A percentile compares a stretch with the other conserved stretches of the same genome.
Evolutionary conservation across 2,113 vertebrate species (phyloP).

Genomic region (Pituophis catenifer): DNA sequence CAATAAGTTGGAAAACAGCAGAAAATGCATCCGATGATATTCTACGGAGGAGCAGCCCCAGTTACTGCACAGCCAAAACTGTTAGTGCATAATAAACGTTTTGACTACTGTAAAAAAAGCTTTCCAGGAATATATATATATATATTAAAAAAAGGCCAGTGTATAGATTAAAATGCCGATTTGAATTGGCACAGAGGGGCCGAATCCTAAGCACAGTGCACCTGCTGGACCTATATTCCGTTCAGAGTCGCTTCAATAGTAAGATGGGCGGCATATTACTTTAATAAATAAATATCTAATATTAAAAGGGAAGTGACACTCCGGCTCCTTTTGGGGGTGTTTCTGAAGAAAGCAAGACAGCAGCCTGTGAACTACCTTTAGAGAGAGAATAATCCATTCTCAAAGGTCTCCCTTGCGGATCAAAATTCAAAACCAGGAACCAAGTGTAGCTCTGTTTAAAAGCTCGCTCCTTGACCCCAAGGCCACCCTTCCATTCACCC

Average conservation of each 20-base stretch:
- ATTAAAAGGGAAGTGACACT: background rate
- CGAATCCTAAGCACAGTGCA: background rate
- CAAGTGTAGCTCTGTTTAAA: background rate
- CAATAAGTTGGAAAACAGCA: background rate
- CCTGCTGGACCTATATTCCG: background rate
- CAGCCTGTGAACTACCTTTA: background rate
- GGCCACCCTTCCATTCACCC: background rate
- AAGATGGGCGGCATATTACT: background rate
- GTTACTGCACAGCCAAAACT: background rate
- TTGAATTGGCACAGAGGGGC: background rate
- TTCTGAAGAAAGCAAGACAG: background rate
- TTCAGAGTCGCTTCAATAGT: background rate
- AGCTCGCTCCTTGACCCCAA: background rate
- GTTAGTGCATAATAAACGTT: background rate
- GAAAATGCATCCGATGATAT: background rate
- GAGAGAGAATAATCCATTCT: background rate
- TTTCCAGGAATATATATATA: background rate
- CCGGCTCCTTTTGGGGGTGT: no score
- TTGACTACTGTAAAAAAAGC: background rate
- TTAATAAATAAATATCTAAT: background rate
- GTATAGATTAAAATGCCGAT: background rate
- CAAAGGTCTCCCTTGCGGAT: background rate
- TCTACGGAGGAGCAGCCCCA: background rate
- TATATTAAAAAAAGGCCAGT: no score
- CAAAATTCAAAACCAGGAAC: background rate